These are phyloP conservation scores for Lepidurus apus DNA, from an alignment of 1,140 invertebrate genomes.

Conservation along the genomic window DNA sequence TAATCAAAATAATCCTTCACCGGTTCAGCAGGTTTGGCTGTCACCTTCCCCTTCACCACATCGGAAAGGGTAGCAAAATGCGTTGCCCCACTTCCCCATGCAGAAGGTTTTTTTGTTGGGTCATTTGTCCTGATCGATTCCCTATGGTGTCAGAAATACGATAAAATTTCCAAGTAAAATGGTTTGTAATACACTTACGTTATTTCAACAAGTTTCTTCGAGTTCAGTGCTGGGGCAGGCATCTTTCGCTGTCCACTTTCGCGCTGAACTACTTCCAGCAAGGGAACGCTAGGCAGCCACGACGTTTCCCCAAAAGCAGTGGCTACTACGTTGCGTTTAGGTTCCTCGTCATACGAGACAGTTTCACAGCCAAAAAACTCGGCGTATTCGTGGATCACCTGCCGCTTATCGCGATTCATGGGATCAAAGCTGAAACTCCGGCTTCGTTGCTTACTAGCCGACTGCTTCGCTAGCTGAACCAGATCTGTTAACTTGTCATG, in stretches of 20 bases:
- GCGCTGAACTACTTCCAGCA: constrained; percentile 69
- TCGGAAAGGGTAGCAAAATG: constrained; percentile 32
- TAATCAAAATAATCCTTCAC: constrained; percentile 35
- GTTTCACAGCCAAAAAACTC: constrained; percentile 91
- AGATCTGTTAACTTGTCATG: constrained; percentile 79
- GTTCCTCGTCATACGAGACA: constrained; percentile 84
- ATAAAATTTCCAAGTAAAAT: neutral
- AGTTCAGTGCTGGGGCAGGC: constrained; percentile 45
- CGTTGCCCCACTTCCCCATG: constrained; percentile 28
- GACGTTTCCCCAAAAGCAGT: constrained; percentile 79
- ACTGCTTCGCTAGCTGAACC: constrained; percentile 77
- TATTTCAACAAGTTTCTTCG: neutral
- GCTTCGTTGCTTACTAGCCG: constrained; percentile 71
- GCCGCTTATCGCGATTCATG: constrained; percentile 86
- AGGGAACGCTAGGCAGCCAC: constrained; percentile 76
- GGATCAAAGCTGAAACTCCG: constrained; percentile 81
- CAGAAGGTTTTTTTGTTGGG: constrained; percentile 17
- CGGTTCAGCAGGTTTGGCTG: constrained; percentile 25
- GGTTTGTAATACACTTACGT: constrained; percentile 2
- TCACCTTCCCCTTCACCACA: constrained; percentile 33
- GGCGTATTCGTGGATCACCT: constrained; percentile 87
- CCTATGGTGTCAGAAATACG: neutral
- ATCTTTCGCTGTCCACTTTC: constrained; percentile 71
- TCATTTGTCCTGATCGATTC: neutral
- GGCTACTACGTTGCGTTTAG: constrained; percentile 88